These are phyloP conservation scores for Conus betulinus DNA, from an alignment of 1,140 invertebrate genomes.

Conservation along the genomic window DNA sequence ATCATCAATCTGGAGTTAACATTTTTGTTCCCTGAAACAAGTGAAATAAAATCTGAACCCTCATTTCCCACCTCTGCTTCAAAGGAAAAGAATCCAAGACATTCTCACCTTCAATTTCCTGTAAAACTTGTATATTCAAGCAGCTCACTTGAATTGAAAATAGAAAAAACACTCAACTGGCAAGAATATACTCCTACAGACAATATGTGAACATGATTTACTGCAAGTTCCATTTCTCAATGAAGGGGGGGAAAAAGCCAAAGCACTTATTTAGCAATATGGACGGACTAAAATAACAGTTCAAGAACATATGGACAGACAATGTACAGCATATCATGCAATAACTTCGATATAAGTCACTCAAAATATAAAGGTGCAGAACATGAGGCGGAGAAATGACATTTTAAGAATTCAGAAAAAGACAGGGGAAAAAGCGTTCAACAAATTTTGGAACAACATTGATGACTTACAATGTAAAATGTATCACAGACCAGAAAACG, in stretches of 20 bases:
- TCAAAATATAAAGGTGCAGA: neutral
- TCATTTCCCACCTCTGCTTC: no score
- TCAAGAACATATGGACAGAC: neutral
- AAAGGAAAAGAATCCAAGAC: no score
- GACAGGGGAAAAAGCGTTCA: no score
- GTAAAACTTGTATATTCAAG: no score
- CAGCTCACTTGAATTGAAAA: no score
- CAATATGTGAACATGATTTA: neutral
- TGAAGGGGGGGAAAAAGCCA: neutral
- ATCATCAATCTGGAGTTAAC: no score
- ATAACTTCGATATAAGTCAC: neutral
- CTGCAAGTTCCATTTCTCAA: neutral
- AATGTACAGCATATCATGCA: neutral
- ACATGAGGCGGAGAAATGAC: neutral
- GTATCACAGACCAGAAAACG: neutral
- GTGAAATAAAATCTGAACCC: no score
- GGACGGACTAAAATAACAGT: neutral
- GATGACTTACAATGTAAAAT: neutral
- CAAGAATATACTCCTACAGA: neutral
- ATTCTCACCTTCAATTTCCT: no score
- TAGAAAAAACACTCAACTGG: no score
- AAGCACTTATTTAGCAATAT: neutral
- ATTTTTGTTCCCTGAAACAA: no score
- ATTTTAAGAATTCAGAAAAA: neutral
- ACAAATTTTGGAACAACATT: neutral